Base-by-base conservation (phyloP, 2,113 vertebrate species). In the Centropus unirufus region DNA sequence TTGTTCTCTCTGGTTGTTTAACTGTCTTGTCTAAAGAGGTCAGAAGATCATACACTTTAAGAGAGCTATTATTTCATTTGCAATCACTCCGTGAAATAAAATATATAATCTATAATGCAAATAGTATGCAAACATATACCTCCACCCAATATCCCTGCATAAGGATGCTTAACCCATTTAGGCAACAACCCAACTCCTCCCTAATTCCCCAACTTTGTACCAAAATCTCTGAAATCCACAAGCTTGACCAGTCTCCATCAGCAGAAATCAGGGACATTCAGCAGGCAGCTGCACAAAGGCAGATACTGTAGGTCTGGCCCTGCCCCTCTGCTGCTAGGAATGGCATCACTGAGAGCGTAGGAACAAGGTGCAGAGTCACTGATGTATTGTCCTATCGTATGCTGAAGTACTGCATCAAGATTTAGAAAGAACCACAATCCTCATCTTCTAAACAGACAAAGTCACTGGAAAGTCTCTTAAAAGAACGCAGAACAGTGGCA, bases 281-380 rank as follows among this genome's bases (percentile, higher is more conserved):
- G 29, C 12, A 66, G 30, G 40, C 23, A 87, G 46, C 51, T 73
- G 51, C 18, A 30, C 19, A 19, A 40, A 40, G 30, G 5, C 75
- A 61, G 69, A 40, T 70, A 40, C 32, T 67, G 46, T 9, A 82
- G 62, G 32, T 78, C 84, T 57, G 57, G 13, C 26, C 51, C 32
- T 16, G 23, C n/a, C 46, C 59, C 66, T 2, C 0, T 27, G 51
- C 51, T 66, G 21, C 22, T 27, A 10, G 12, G 44, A 87, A 36
- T 1, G 0, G 11, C 3, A 0, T 34, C 59, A 4, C 4, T 11
- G 36, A 3, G 54, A 22, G 30, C 22, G 34, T 4, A 58, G 46
- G n/a, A 85, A 24, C 40, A 44, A 59, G 39, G 5, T 9, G 11
- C 30, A 14, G 3, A 1, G 54, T 0, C 26, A 36, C 12, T 67